Base-by-base conservation (phyloP, 2,888 invertebrate genomes). In the Phaonia tiefii region DNA sequence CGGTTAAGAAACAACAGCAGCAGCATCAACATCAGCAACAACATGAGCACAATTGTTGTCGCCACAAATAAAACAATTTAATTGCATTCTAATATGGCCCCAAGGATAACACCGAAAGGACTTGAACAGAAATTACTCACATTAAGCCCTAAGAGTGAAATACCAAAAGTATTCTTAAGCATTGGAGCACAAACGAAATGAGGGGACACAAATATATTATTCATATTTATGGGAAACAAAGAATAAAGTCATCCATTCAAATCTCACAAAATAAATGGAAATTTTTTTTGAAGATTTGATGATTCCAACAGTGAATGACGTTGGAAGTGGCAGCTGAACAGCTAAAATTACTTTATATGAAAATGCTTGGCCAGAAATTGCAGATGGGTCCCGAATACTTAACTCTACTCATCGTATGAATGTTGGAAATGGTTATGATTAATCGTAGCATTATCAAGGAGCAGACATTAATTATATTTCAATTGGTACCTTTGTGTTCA, bases 11-110 rank as follows among this genome's bases (percentile, higher is more conserved):
- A 26, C 42, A 22, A 11, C 17, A 60, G 13, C 60, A 58, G 15
- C 39, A 39, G 20, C 10, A 39, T 17, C 60, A 39, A 31, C 42
- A n/a, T 15, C 20, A 22, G 8, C 58, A 58, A 26, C 56, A 56
- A 17, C 20, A 39, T 42, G 42, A 63, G 20, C 74, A 77, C 77
- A 78, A 75, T 78, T 78, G 60, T 81, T 81, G 81, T 81, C 81
- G 72, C 78, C 78, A 75, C 81, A 81, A 81, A 81, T 81, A 78
- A 78, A 81, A 81, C 80, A 69, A 78, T 83, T 83, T 83, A 83
- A 83, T 83, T 83, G 83, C 83, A 80, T 80, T 80, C 78, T 80
- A 78, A 80, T 83, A 80, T 70, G 80, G 75, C 75, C 80, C 80
- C 71, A 73, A 75, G 82, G 79, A 63, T 71, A 79, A 49, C 46